phyloP scores from a whole-genome alignment of 2,797 vertebrate species.

The Rachycentron canadum region DNA sequence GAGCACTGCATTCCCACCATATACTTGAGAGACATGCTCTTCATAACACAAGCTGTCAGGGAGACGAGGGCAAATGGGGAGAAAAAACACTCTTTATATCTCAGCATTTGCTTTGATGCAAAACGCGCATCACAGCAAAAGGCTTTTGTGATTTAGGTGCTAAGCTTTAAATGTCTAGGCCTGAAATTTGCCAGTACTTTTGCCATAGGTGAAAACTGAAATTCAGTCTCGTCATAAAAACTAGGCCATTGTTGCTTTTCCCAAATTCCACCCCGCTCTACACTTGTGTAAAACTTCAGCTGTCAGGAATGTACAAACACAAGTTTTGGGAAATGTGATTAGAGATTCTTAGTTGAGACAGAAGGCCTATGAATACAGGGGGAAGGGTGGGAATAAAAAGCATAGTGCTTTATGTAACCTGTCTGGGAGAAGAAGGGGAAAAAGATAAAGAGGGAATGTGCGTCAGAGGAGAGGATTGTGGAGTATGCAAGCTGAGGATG shows the following conservation, averaged over 20 bases:
- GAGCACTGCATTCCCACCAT: not conserved
- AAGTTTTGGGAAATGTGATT: conserved; percentile 71
- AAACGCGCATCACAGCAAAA: conserved; percentile 60
- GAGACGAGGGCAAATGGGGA: conserved; percentile 31
- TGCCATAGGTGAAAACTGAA: conserved; percentile 61
- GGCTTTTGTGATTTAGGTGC: conserved; percentile 50
- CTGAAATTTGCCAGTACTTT: conserved; percentile 44
- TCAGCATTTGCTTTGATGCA: conserved; percentile 63
- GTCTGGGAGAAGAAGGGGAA: conserved; percentile 56
- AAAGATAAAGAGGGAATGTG: conserved; percentile 39
- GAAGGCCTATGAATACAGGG: conserved; percentile 39
- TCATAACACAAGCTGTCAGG: conserved; percentile 16
- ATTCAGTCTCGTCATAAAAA: conserved; percentile 61
- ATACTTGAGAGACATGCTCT: conserved; percentile 29
- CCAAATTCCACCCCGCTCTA: conserved; percentile 39
- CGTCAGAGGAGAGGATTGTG: conserved; percentile 37
- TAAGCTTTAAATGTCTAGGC: conserved; percentile 45
- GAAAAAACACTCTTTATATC: conserved; percentile 29
- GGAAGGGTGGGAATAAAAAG: conserved; percentile 57
- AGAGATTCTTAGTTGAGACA: conserved; percentile 65
- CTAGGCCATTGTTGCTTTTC: conserved; percentile 65
- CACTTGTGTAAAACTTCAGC: conserved; percentile 55
- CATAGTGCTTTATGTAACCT: conserved; percentile 60
- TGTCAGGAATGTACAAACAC: conserved; percentile 65
- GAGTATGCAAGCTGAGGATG: conserved; percentile 55